Conservation (phyloP, 2,888 invertebrate genomes). For the Pycnomerus fuliginosus region DNA sequence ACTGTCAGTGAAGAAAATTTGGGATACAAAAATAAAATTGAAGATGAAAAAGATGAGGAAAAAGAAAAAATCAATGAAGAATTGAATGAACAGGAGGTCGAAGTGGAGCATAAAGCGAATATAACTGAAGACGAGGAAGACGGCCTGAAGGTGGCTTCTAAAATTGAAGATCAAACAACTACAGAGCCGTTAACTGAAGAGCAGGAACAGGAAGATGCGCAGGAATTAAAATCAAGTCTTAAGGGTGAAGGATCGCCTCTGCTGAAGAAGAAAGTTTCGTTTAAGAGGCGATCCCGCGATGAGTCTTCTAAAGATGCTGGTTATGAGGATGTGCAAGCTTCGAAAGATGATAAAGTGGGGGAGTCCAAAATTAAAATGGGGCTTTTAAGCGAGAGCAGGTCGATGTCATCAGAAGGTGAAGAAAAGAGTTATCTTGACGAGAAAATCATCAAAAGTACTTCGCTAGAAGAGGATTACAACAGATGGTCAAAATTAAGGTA, state of each 20-base stretch:
- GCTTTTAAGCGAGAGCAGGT: slow-evolving; percentile 32
- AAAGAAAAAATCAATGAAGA: slow-evolving; percentile 12
- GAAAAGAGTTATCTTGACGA: slow-evolving; percentile 42
- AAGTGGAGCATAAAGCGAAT: slow-evolving; percentile 5
- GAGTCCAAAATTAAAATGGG: slow-evolving; percentile 24
- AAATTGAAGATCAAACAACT: no score
- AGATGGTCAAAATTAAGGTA: slow-evolving; percentile 53
- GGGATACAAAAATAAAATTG: slow-evolving; percentile 7
- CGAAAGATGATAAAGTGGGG: slow-evolving; percentile 20
- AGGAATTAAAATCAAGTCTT: slow-evolving; percentile 36
- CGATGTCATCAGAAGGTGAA: slow-evolving; percentile 46
- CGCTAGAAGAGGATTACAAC: slow-evolving; percentile 47
- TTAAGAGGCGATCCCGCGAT: slow-evolving; percentile 44
- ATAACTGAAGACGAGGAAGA: slow-evolving; percentile 49
- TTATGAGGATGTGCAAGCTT: slow-evolving; percentile 37
- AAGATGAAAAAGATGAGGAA: slow-evolving; percentile 11
- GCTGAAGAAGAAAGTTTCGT: slow-evolving; percentile 50
- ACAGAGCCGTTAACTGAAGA: slow-evolving; percentile 37
- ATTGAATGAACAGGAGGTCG: slow-evolving; percentile 10
- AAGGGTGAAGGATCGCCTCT: slow-evolving; percentile 37
- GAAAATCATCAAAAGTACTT: slow-evolving; percentile 42
- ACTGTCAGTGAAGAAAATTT: slow-evolving; percentile 37
- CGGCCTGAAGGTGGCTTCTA: slow-evolving; percentile 48
- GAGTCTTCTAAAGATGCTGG: slow-evolving; percentile 33
- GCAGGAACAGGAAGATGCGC: slow-evolving; percentile 14